These are phyloP conservation scores for Armadillidium nasatum DNA, from an alignment of 1,140 invertebrate genomes.

Conservation along the genomic window DNA sequence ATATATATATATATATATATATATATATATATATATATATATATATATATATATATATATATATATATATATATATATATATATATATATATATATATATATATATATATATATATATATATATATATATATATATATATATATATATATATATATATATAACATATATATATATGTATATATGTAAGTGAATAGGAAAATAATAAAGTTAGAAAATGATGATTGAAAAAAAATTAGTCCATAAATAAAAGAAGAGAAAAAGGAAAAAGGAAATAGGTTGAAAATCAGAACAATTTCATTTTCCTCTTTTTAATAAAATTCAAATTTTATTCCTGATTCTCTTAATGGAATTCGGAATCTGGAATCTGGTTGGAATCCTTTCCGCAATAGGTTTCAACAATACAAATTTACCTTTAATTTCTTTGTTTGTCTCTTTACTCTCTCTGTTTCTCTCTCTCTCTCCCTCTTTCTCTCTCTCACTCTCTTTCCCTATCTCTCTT, in stretches of 20 bases:
- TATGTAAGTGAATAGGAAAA: background rate
- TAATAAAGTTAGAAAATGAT: too few species aligned
- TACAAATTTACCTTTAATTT: background rate
- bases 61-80: background rate
- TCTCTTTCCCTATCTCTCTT: too few species aligned
- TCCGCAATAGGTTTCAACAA: background rate
- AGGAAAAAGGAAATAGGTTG: too few species aligned
- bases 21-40: background rate
- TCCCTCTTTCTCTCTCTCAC: too few species aligned
- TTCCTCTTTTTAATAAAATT: background rate
- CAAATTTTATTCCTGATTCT: conserved; percentile 9
- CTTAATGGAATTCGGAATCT: background rate
- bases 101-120: background rate
- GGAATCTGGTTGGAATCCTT: background rate
- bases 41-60: background rate
- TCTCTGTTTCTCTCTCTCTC: background rate
- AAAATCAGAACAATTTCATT: too few species aligned
- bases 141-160: background rate
- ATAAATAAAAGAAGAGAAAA: too few species aligned
- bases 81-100: background rate
- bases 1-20: background rate
- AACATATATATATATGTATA: background rate
- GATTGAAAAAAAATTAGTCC: too few species aligned
- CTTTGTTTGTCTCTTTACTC: background rate
- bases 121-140: conserved; percentile 1